phyloP scores from a whole-genome alignment of 2,113 vertebrate genomes.

The Alosa alosa region DNA sequence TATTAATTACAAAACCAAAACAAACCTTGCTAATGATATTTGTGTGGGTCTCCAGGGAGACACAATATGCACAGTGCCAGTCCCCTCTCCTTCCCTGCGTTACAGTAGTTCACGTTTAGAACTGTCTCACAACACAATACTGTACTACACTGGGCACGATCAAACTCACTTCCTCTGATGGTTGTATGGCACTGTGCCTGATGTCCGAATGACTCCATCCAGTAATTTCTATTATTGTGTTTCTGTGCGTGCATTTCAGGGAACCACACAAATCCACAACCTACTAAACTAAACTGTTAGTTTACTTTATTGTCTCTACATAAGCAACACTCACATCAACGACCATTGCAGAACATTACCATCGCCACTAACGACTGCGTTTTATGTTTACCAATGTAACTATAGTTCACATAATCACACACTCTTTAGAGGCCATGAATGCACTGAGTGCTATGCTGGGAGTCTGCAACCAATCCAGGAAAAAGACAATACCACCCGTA shows the following conservation, averaged over 20 bases:
- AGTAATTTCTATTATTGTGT: not conserved
- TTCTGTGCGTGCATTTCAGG: not conserved
- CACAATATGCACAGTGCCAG: not conserved
- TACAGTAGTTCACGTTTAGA: not conserved
- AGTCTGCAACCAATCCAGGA: too few relatives aligned
- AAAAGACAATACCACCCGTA: too few relatives aligned
- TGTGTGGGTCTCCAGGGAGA: not conserved
- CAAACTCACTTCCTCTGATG: not conserved
- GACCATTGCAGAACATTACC: not conserved
- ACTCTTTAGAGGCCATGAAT: not conserved
- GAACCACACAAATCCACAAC: not conserved
- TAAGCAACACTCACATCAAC: not conserved
- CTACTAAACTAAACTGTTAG: not conserved
- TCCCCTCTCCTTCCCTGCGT: not conserved
- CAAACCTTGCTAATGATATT: not conserved
- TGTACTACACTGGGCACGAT: not conserved
- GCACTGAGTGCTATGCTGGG: too few relatives aligned
- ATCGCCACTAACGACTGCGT: not conserved
- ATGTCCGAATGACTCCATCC: not conserved
- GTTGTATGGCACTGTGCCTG: not conserved
- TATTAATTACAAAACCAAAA: slow-evolving; percentile 15
- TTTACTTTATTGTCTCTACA: not conserved
- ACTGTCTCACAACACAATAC: not conserved
- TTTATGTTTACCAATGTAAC: not conserved
- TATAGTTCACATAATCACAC: not conserved